Conservation (phyloP, 2,113 vertebrate species). For the Chionomys nivalis region DNA sequence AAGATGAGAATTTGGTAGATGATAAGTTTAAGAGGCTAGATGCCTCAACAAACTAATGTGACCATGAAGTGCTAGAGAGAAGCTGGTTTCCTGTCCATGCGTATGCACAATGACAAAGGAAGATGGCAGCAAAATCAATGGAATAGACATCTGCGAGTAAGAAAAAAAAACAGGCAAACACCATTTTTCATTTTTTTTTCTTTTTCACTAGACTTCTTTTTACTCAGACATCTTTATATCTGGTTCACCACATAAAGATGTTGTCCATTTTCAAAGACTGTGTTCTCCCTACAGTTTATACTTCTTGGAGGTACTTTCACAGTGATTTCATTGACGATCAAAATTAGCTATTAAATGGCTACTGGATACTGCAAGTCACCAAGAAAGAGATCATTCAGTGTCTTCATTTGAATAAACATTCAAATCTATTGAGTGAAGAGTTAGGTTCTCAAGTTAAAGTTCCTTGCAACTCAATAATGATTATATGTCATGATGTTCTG, state of each 20-base stretch:
- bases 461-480: accelerated
- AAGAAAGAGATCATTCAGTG: background rate
- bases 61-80: background rate
- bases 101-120: background rate
- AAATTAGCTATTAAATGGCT: background rate
- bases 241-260: background rate
- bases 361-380: background rate
- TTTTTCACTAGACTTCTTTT: background rate
- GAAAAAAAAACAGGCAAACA: background rate
- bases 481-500: background rate
- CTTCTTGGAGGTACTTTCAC: background rate
- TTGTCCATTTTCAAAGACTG: accelerated
- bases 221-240: too few species aligned
- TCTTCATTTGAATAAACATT: background rate
- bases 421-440: background rate
- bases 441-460: background rate
- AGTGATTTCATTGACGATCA: background rate
- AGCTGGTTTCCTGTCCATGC: background rate
- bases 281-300: background rate
- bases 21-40: too few species aligned
- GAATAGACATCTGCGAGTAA: background rate
- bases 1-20: background rate
- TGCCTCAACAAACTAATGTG: background rate
- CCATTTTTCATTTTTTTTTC: background rate
- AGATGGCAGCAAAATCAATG: background rate